These are phyloP conservation scores for Anadara kagoshimensis DNA, from an alignment of 1,140 invertebrate genomes.

Conservation along the genomic window DNA sequence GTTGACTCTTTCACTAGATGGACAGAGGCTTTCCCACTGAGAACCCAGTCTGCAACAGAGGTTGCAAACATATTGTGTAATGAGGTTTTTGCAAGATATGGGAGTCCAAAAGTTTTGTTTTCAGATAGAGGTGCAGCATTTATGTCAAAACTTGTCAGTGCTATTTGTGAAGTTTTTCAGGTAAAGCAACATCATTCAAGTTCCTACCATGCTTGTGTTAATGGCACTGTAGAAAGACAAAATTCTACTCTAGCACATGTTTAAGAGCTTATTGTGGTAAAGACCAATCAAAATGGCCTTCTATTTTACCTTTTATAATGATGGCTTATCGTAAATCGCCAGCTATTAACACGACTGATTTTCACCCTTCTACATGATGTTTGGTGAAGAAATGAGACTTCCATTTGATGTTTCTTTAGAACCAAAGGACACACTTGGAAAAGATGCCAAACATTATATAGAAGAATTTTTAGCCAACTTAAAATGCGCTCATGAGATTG, in stretches of 20 bases:
- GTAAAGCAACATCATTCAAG: constrained; percentile 24
- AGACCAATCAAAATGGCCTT: constrained; percentile 30
- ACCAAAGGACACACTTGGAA: constrained; percentile 19
- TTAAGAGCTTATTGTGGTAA: constrained; percentile 25
- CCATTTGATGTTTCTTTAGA: constrained; percentile 39
- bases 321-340: constrained; percentile 34
- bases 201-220: constrained; percentile 39
- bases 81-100: constrained; percentile 42
- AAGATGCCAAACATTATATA: constrained; percentile 24
- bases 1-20: constrained; percentile 43
- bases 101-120: constrained; percentile 37
- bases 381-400: constrained; percentile 39
- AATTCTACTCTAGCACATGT: constrained; percentile 17
- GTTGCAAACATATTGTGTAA: constrained; percentile 34
- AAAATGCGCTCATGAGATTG: constrained; percentile 36
- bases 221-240: constrained; percentile 23
- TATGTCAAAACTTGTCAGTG: constrained; percentile 42
- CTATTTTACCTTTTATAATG: constrained; percentile 36
- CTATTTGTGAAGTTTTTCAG: constrained; percentile 45
- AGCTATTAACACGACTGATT: constrained; percentile 16
- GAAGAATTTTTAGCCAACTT: constrained; percentile 22
- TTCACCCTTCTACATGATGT: constrained; percentile 31
- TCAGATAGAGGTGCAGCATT: constrained; percentile 45
- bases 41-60: constrained; percentile 26
- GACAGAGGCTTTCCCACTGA: constrained; percentile 33